A percentile compares a stretch with the other conserved stretches of the same genome.
Evolutionary conservation across 2,888 invertebrate genomes (phyloP).

Genomic region (Pasiphila rectangulata): DNA sequence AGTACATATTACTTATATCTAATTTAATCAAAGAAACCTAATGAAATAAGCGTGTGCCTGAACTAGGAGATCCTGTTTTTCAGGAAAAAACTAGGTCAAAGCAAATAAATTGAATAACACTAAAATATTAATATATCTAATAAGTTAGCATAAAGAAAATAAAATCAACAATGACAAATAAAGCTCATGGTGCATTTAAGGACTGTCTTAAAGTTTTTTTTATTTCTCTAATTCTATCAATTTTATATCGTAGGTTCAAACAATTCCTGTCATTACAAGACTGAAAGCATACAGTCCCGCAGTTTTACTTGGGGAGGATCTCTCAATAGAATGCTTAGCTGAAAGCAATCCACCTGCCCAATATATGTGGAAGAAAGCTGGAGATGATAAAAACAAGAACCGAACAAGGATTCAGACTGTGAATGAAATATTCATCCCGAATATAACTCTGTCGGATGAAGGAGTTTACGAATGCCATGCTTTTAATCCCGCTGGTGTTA

Average conservation of each 20-base stretch:
- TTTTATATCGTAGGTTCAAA: slow-evolving; percentile 63
- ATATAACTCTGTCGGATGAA: slow-evolving; percentile 45
- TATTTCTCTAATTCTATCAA: too few relatives aligned
- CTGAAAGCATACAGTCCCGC: slow-evolving; percentile 40
- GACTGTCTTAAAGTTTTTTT: too few relatives aligned
- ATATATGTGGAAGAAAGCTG: slow-evolving; percentile 54
- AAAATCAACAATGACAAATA: too few relatives aligned
- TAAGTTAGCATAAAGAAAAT: too few relatives aligned
- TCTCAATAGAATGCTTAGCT: slow-evolving; percentile 57
- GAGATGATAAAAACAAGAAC: slow-evolving; percentile 21
- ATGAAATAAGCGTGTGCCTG: too few relatives aligned
- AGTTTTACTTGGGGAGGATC: slow-evolving; percentile 41
- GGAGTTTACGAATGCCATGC: slow-evolving; percentile 63
- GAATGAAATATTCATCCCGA: slow-evolving; percentile 51
- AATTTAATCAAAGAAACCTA: too few relatives aligned
- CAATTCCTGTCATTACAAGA: slow-evolving; percentile 48
- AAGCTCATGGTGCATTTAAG: too few relatives aligned
- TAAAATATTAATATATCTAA: too few relatives aligned
- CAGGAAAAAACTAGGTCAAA: too few relatives aligned
- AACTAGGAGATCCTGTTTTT: too few relatives aligned
- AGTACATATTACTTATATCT: too few relatives aligned
- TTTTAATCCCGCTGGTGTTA: slow-evolving; percentile 50
- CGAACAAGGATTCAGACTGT: slow-evolving; percentile 44
- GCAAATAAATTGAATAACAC: too few relatives aligned
- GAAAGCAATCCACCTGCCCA: slow-evolving; percentile 56